Percentiles rank a stretch among this genome's conserved stretches.
phyloP scores from a whole-genome alignment of 2,797 vertebrate genomes.

The Anolis apletophallus region DNA sequence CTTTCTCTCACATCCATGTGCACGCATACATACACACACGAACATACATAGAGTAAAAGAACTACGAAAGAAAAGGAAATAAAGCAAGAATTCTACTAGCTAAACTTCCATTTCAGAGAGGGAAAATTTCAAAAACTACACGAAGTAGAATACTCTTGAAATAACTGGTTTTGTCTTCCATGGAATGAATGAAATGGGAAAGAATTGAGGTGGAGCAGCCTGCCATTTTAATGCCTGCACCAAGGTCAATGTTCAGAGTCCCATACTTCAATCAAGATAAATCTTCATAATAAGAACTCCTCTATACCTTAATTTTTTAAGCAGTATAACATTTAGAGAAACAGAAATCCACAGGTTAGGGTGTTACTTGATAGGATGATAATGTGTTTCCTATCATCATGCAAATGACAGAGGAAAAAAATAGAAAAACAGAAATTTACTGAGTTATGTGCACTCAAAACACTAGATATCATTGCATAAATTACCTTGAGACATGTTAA shows the following conservation, averaged over 20 bases:
- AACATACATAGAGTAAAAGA: background rate
- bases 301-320: background rate
- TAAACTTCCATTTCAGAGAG: slow-evolving; percentile 15
- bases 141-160: background rate
- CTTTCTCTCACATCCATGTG: background rate
- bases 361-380: background rate
- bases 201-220: background rate
- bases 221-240: background rate
- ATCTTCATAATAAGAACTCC: background rate
- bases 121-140: background rate
- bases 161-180: background rate
- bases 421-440: background rate
- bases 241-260: background rate
- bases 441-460: background rate
- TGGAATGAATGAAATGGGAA: background rate
- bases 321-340: background rate
- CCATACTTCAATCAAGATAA: background rate
- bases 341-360: background rate
- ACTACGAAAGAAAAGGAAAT: background rate
- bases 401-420: slow-evolving; percentile 19
- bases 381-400: background rate
- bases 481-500: background rate
- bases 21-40: background rate
- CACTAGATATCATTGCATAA: background rate
- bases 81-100: slow-evolving; percentile 12